Evolutionary conservation across 2,113 vertebrate species (phyloP).

Genomic region (Heliornis fulica): DNA sequence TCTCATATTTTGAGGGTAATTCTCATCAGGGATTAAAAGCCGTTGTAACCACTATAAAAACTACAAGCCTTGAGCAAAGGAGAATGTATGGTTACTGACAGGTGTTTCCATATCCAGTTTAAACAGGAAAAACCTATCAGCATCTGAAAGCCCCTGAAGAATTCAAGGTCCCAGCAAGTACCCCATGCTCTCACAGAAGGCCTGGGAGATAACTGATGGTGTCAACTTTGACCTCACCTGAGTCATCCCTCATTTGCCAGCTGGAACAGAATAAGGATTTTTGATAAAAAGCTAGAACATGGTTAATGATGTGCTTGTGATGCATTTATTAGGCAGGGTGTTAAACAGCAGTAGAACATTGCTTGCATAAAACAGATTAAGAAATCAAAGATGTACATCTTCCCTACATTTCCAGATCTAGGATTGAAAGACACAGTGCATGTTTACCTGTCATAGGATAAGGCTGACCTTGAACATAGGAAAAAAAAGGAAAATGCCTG

Average conservation of each 20-base stretch:
- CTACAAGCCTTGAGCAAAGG: not conserved
- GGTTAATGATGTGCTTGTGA: not conserved
- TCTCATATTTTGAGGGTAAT: not conserved
- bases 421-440: not conserved
- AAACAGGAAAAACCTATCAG: not conserved
- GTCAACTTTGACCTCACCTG: not conserved
- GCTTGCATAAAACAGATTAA: slow-evolving; percentile 15
- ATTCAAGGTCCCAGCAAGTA: not conserved
- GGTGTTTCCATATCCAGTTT: not conserved
- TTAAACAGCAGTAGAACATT: not conserved
- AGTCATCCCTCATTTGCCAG: not conserved
- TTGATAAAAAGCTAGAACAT: not conserved
- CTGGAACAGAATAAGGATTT: not conserved
- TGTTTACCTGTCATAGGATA: not conserved
- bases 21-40: not conserved
- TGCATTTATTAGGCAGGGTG: not conserved
- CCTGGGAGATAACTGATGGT: not conserved
- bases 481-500: not conserved
- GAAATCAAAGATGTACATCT: slow-evolving; percentile 19
- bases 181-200: not conserved
- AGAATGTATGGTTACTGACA: not conserved
- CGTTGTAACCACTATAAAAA: not conserved
- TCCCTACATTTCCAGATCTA: slow-evolving; percentile 23
- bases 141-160: not conserved
- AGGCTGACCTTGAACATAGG: slow-evolving; percentile 10